Evolutionary conservation across 2,113 vertebrate species (phyloP), one percentile per base, ranked within the genome.

Genomic region (Dasyprocta punctata): DNA sequence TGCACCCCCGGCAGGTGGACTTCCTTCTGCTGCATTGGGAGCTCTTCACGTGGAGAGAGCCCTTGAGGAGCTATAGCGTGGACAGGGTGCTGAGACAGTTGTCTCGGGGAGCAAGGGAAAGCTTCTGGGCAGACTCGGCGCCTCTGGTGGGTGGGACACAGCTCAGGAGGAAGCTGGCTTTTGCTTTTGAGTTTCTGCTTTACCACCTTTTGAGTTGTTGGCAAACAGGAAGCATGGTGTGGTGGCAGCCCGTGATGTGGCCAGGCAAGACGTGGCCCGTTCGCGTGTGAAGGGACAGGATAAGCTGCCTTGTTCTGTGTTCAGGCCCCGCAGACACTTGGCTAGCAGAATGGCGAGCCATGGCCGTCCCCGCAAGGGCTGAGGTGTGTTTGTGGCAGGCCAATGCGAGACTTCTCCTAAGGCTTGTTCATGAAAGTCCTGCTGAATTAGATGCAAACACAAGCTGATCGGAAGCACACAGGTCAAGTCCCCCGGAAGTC

Each of bases 381-480:
- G n/a, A 73, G 60, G 61, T 30, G 71, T 58, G 58, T 87, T 28
- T 3, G 0, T 6, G 86, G 63, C 33, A 16, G 82, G 63, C 52
- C 16, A 19, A 65, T 26, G 30, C 0, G 28, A 88, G 71, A 71
- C 54, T 61, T 85, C 52, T 30, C 19, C 36, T 8, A 3, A 47
- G 84, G 73, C 73, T 69, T 19, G 3, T 49, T 87, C 8, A 1
- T 0, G 11, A 16, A 41, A 38, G 61, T 26, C 63, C n/a, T 60
- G 84, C 61, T 5, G 84, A 63, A 30, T 71, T 19, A 67, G 38
- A 38, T 65, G 63, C 1, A 33, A 63, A 60, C 83, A 22, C 28
- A 30, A 77, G 28, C 6, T 0, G 22, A 0, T 41, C 4, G 0
- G 44, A 73, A 19, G 65, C 5, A 0, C 20, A 1, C 10, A 33